A percentile compares a stretch with the other conserved stretches of the same genome.
Evolutionary conservation across 23 tunicate genomes (phyloP).

Genomic region (Botrylloides violaceus): DNA sequence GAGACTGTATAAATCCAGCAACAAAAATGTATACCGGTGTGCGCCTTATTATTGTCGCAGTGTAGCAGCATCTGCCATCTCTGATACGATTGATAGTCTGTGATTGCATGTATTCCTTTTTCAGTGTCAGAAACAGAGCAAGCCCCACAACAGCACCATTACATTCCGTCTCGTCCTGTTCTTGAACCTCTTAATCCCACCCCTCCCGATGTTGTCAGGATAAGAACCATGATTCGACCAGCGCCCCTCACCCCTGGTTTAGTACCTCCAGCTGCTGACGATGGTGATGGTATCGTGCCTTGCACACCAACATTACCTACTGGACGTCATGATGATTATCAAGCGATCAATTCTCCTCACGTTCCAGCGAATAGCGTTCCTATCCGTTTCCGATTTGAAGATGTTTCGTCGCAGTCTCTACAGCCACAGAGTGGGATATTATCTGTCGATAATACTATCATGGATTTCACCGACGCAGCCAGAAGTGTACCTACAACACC

Average conservation of each 20-base stretch:
- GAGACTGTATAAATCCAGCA: too few relatives aligned
- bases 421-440: conserved; percentile 36
- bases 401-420: conserved; percentile 30
- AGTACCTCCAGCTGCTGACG: conserved; percentile 55
- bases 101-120: too few relatives aligned
- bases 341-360: conserved; percentile 73
- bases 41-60: too few relatives aligned
- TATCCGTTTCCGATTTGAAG: conserved; percentile 71
- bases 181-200: conserved; percentile 20
- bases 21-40: too few relatives aligned
- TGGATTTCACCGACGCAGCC: conserved; percentile 76
- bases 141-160: not conserved
- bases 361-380: conserved; percentile 56
- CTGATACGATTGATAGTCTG: too few relatives aligned
- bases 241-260: conserved; percentile 80
- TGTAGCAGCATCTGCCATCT: too few relatives aligned
- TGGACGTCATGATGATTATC: conserved; percentile 75
- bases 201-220: conserved; percentile 14
- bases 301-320: conserved; percentile 73
- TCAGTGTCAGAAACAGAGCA: not conserved
- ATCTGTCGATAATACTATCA: conserved; percentile 63
- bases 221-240: conserved; percentile 7
- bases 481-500: conserved; percentile 46
- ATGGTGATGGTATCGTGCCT: conserved; percentile 80
- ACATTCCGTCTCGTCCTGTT: not conserved